A percentile compares a stretch with the other conserved stretches of the same genome.
These are phyloP conservation scores for Pangasianodon hypophthalmus DNA, from an alignment of 2,113 vertebrate genomes.

Conservation along the genomic window DNA sequence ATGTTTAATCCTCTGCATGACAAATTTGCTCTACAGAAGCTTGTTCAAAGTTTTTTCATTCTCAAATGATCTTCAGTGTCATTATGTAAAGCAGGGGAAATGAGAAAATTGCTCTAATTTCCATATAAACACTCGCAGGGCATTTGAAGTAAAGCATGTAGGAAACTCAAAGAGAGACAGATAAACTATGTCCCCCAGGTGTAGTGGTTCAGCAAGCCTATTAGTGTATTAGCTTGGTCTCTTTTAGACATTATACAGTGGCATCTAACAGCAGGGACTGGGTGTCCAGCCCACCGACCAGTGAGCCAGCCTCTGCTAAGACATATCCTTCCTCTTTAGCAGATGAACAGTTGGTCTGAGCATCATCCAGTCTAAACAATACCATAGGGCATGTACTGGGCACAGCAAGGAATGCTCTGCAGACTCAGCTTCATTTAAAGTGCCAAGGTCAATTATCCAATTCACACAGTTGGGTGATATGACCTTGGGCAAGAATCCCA, in stretches of 20 bases:
- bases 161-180: neutral
- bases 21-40: conserved; percentile 6
- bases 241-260: neutral
- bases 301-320: neutral
- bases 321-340: neutral
- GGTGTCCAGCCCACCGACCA: neutral
- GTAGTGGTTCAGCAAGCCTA: neutral
- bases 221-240: neutral
- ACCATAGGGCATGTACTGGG: neutral
- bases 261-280: neutral
- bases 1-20: conserved; percentile 6
- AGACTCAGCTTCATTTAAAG: neutral
- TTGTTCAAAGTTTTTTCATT: neutral
- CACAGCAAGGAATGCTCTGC: neutral
- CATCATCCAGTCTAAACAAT: neutral
- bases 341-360: neutral
- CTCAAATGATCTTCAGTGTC: conserved; percentile 42
- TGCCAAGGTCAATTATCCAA: neutral
- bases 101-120: conserved; percentile 41
- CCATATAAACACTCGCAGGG: conserved; percentile 31
- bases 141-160: conserved; percentile 22
- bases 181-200: conserved; percentile 13
- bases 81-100: conserved; percentile 43
- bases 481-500: neutral
- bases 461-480: neutral